Evolutionary conservation across 92 coral and sea anemone species (phyloP).

Genomic region (Hydrozoanthus gracilis): DNA sequence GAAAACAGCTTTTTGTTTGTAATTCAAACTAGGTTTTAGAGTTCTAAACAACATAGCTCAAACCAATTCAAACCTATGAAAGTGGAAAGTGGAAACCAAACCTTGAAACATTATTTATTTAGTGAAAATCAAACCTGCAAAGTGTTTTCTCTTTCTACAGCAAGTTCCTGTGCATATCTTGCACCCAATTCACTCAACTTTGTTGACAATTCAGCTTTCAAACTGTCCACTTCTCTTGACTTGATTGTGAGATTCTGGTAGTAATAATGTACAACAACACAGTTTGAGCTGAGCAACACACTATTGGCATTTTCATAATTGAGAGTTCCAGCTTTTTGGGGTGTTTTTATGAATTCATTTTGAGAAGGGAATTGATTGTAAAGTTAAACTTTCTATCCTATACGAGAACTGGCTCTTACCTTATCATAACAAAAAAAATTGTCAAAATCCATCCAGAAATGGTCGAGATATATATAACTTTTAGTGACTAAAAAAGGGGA

Average conservation of each 20-base stretch:
- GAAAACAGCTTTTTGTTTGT: too few species aligned
- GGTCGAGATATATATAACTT: not conserved
- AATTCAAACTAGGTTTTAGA: too few species aligned
- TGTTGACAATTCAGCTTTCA: constrained; percentile 79
- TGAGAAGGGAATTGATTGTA: too few species aligned
- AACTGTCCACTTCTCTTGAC: constrained; percentile 73
- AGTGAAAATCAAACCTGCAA: constrained; percentile 70
- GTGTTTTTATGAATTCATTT: too few species aligned
- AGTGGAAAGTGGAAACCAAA: not conserved
- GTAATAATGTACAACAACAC: not conserved
- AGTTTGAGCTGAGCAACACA: not conserved
- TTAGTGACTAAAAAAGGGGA: not conserved
- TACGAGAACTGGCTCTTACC: too few species aligned
- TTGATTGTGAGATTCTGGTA: constrained; percentile 75
- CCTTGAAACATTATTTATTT: not conserved
- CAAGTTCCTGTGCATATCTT: constrained; percentile 89
- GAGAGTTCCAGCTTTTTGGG: not conserved
- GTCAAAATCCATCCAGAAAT: not conserved
- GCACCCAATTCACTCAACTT: constrained; percentile 77
- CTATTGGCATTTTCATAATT: not conserved
- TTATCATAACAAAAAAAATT: not conserved
- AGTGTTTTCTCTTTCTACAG: constrained; percentile 89
- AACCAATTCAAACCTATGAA: not conserved
- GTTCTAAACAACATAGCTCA: not conserved
- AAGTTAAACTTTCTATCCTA: too few species aligned